Evolutionary conservation across 2,888 invertebrate genomes (phyloP).

Genomic region (Nephrotoma appendiculata): DNA sequence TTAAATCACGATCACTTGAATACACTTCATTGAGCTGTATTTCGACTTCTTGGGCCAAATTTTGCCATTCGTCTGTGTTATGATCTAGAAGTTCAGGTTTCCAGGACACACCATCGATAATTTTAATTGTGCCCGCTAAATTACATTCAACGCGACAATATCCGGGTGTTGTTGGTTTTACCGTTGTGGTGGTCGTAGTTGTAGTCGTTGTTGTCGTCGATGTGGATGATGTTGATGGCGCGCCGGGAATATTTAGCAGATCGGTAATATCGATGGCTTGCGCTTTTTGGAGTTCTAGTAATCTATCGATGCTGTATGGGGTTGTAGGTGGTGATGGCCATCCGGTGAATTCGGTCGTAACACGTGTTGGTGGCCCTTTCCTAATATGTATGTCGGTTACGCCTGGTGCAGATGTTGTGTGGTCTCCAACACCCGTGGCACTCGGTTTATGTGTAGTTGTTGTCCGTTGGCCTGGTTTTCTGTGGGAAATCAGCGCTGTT

Average conservation of each 20-base stretch:
- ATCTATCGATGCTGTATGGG: conserved; percentile 69
- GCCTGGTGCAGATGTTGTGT: conserved; percentile 37
- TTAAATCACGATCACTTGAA: conserved; percentile 54
- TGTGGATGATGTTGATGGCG: conserved; percentile 32
- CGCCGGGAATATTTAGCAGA: conserved; percentile 16
- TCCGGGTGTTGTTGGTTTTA: conserved; percentile 60
- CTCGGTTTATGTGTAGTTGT: conserved; percentile 16
- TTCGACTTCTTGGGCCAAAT: conserved; percentile 64
- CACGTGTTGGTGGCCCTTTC: conserved; percentile 73
- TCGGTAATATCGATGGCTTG: conserved; percentile 39
- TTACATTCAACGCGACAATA: conserved; percentile 65
- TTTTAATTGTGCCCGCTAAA: conserved; percentile 71
- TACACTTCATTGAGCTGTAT: conserved; percentile 73
- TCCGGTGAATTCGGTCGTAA: conserved; percentile 78
- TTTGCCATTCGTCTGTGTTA: conserved; percentile 77
- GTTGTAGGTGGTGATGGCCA: conserved; percentile 84
- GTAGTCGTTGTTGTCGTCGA: conserved; percentile 45
- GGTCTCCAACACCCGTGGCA: conserved; percentile 48
- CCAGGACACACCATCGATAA: conserved; percentile 70
- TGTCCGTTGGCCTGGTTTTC: neutral
- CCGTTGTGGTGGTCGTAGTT: conserved; percentile 55
- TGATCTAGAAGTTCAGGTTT: conserved; percentile 73
- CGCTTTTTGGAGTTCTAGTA: conserved; percentile 51
- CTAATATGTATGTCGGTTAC: conserved; percentile 52
- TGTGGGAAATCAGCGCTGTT: conserved; percentile 27